Evolutionary conservation across 2,797 vertebrate species (phyloP), one percentile per base, ranked within the genome.

Genomic region (Rhodeus uyekii): DNA sequence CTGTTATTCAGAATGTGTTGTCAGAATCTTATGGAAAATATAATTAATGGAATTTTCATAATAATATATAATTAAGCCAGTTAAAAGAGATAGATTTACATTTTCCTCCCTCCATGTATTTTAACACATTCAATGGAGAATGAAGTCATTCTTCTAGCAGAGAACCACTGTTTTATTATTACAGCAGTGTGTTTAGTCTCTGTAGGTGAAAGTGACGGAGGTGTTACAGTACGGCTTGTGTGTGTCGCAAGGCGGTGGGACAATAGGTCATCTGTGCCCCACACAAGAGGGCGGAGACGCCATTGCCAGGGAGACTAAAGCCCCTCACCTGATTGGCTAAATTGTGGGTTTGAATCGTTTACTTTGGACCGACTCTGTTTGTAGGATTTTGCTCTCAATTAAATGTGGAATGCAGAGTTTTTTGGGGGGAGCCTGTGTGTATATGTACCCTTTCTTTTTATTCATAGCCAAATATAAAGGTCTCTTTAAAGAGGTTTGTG

Each of bases 361-460:
- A 92, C 91, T 92, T 93, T 91, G 89, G 89, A 93, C 32, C 82
- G 84, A 86, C 87, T 88, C 86, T 88, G 87, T 83, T 74, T 84
- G 87, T 84, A 76, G 85, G 85, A 87, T 89, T 91, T 91, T 71
- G 71, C 87, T 91, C 91, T 88, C 92, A 92, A 92, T 93, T 93
- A 93, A 93, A 91, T 90, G 88, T 92, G 92, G 91, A 93, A 93
- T 93, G 92, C 89, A 75, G 89, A 80, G 65, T 86, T 91, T 92
- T 60, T 44, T 3, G 87, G 89, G 86, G 82, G 86, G 89, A 90
- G 87, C 86, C 85, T 83, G 68, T 80, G 58, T 76, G 63, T 83
- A 64, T 83, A 58, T 74, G 39, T 53, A 72, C 80, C 86, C 87
- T 76, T 90, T 88, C 81, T 90, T 83, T 8, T 18, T 88, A 86